These are phyloP conservation scores for Lutraria rhynchaena DNA, from an alignment of 1,140 invertebrate genomes.

Conservation along the genomic window DNA sequence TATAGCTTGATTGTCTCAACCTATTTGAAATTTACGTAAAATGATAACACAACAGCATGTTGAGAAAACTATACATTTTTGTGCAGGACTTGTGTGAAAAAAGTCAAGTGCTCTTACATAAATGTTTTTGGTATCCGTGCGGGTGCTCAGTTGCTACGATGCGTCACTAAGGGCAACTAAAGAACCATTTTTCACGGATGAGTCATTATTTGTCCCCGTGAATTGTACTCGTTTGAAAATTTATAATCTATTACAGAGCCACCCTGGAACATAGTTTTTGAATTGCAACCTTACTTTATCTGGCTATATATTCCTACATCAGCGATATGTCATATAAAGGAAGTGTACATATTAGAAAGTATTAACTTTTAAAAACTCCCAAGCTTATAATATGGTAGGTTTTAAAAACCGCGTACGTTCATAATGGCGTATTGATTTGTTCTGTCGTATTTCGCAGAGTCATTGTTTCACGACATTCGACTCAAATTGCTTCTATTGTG, in stretches of 20 bases:
- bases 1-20: neutral
- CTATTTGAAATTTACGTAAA: neutral
- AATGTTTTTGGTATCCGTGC: too few relatives aligned
- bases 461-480: slow-evolving; percentile 38
- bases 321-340: slow-evolving; percentile 31
- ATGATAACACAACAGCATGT: neutral
- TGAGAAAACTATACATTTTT: too few relatives aligned
- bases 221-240: too few relatives aligned
- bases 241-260: too few relatives aligned
- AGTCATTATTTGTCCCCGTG: too few relatives aligned
- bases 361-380: slow-evolving; percentile 42
- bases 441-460: slow-evolving; percentile 27
- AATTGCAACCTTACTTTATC: slow-evolving; percentile 36
- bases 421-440: slow-evolving; percentile 34
- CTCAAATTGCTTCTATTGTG: slow-evolving; percentile 43
- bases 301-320: slow-evolving; percentile 26
- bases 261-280: slow-evolving; percentile 24
- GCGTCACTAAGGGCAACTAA: too few relatives aligned
- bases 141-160: too few relatives aligned
- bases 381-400: slow-evolving; percentile 19
- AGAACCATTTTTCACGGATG: too few relatives aligned
- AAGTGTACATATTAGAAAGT: slow-evolving; percentile 33
- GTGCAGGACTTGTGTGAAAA: too few relatives aligned
- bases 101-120: too few relatives aligned
- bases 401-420: slow-evolving; percentile 29